Percentiles rank a stretch among this genome's conserved stretches.
These are phyloP conservation scores for Cichlasoma orientale DNA, from an alignment of 2,797 vertebrate species.

Conservation along the genomic window DNA sequence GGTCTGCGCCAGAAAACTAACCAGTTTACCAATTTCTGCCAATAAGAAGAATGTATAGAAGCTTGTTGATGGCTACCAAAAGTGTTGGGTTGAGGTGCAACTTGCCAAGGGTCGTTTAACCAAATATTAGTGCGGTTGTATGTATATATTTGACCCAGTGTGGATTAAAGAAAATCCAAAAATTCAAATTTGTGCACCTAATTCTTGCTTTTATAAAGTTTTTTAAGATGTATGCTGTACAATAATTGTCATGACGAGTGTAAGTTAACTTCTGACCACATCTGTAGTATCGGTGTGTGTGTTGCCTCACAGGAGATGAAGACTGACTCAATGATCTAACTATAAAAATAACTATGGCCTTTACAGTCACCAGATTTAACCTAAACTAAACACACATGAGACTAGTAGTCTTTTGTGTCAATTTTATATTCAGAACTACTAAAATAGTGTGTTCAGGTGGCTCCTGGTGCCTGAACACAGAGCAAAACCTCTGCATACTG, in stretches of 20 bases:
- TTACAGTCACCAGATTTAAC: neutral
- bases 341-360: neutral
- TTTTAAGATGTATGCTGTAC: too few species aligned
- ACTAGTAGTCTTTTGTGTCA: neutral
- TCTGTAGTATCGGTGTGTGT: neutral
- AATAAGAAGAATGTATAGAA: too few species aligned
- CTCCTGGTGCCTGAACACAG: neutral
- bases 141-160: too few species aligned
- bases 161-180: neutral
- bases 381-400: neutral
- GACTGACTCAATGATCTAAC: neutral
- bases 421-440: neutral
- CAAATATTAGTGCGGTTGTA: neutral
- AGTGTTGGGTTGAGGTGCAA: neutral
- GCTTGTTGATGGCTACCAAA: neutral
- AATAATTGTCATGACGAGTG: neutral
- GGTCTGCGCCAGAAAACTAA: too few species aligned
- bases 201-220: neutral
- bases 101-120: neutral
- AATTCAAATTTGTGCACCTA: neutral
- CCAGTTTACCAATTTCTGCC: too few species aligned
- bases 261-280: neutral
- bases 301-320: neutral
- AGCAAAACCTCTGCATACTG: neutral
- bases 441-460: neutral